Percentiles rank a stretch among this genome's conserved stretches.
Conservation (phyloP, 1,140 invertebrate genomes). For the Cardiocondyla obscurior region DNA sequence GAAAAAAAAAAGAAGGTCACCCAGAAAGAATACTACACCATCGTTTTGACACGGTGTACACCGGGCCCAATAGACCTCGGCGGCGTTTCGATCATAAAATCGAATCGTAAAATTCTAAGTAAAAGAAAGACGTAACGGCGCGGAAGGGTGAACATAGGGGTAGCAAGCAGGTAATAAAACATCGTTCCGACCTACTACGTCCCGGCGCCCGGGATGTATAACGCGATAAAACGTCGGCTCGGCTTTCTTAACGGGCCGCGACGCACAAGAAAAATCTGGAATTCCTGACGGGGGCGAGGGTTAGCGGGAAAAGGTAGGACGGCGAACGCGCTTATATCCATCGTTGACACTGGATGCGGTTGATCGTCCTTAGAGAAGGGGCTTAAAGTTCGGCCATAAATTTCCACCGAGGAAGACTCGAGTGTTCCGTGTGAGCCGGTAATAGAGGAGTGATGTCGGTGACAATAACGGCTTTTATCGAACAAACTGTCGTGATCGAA, state of each 20-base stretch:
- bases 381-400: constrained; percentile 61
- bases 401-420: constrained; percentile 53
- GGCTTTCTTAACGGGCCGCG: constrained; percentile 60
- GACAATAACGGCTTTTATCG: constrained; percentile 62
- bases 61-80: not conserved
- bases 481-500: constrained; percentile 50
- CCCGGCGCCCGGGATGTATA: constrained; percentile 52
- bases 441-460: constrained; percentile 53
- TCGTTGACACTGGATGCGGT: constrained; percentile 55
- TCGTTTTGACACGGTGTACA: constrained; percentile 36
- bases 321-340: constrained; percentile 34
- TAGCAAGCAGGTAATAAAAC: constrained; percentile 54
- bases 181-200: constrained; percentile 51
- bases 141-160: not conserved
- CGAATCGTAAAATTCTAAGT: constrained; percentile 63
- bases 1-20: not conserved
- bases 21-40: constrained; percentile 21
- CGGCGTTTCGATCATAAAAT: constrained; percentile 61
- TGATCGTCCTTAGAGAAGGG: constrained; percentile 37
- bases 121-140: constrained; percentile 67
- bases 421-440: constrained; percentile 43
- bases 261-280: constrained; percentile 57
- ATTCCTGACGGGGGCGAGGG: constrained; percentile 1
- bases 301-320: not conserved
- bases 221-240: constrained; percentile 61